Evolutionary conservation across 2,888 invertebrate species (phyloP), one percentile per base, ranked within the genome.

Genomic region (Psylliodes chrysocephalus): DNA sequence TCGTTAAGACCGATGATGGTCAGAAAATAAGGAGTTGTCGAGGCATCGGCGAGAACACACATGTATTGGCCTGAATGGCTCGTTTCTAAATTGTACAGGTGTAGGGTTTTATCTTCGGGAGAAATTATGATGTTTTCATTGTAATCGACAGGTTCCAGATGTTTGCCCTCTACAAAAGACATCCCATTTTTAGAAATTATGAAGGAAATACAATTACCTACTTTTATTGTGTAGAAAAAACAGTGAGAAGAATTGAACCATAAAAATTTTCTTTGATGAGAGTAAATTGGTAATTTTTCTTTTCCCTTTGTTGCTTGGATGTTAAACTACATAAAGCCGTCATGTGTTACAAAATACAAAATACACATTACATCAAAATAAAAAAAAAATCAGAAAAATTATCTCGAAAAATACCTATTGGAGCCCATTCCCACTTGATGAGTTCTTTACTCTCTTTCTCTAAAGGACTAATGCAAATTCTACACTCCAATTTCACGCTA

Each of bases 11-110:
- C 81, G 7, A 84, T 80, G 0, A 89, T 83, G 40, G 88, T 86
- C 44, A 90, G 71, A 67, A 86, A 83, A 65, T 85, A 84, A 3
- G 84, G 81, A 12, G 82, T 77, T 2, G 82, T 82, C 2, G 68
- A 52, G 2, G 81, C 79, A 52, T 82, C 78, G 7, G 85, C 86
- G 5, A 86, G 68, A 70, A 78, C 77, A 73, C 89, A 90, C 68
- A 84, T 79, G 74, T 89, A 90, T 56, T 85, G 81, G 0, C 89
- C 89, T 0, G 83, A 82, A 72, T 87, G 84, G 38, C 82, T 80
- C 1, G 68, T 68, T 57, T 80, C 77, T 33, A 86, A 79, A 71
- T 86, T 85, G 73, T 85, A 86, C 51, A 89, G 82, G n/a, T 82
- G 81, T 40, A 90, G 74, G 40, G 81, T 75, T 67, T 83, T 83